phyloP scores from a whole-genome alignment of 1,140 invertebrate genomes.

The Druon quercuslanigerum region DNA sequence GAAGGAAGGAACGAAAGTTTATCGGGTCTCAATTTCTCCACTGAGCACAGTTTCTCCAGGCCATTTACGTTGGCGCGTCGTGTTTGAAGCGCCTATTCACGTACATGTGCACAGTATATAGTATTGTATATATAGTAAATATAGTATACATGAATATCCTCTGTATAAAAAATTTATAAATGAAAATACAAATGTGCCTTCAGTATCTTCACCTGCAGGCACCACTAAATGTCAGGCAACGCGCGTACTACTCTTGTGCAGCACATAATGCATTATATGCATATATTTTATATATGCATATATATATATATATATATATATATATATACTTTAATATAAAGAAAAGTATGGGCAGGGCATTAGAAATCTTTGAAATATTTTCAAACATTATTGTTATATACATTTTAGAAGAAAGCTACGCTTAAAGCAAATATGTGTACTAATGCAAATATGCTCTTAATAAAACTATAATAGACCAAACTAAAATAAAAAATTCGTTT shows the following conservation, averaged over 20 bases:
- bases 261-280: neutral
- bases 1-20: slow-evolving; percentile 60
- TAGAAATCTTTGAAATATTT: neutral
- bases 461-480: too few species aligned
- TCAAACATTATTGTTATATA: too few species aligned
- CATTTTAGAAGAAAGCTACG: too few species aligned
- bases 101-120: slow-evolving; percentile 9
- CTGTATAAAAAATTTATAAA: neutral
- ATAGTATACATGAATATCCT: too few species aligned
- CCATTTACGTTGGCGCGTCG: slow-evolving; percentile 57
- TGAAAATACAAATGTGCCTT: slow-evolving; percentile 24
- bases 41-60: slow-evolving; percentile 59
- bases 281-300: too few species aligned
- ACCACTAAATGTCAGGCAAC: neutral
- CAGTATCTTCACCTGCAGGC: neutral
- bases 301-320: too few species aligned
- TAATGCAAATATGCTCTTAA: too few species aligned
- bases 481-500: too few species aligned
- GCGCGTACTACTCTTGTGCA: neutral
- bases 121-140: neutral
- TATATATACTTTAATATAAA: neutral
- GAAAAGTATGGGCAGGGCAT: neutral
- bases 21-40: slow-evolving; percentile 63
- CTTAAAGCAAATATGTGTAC: too few species aligned
- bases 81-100: slow-evolving; percentile 4